Base-by-base conservation (phyloP, 2,888 invertebrate genomes). In the Melieria picta region DNA sequence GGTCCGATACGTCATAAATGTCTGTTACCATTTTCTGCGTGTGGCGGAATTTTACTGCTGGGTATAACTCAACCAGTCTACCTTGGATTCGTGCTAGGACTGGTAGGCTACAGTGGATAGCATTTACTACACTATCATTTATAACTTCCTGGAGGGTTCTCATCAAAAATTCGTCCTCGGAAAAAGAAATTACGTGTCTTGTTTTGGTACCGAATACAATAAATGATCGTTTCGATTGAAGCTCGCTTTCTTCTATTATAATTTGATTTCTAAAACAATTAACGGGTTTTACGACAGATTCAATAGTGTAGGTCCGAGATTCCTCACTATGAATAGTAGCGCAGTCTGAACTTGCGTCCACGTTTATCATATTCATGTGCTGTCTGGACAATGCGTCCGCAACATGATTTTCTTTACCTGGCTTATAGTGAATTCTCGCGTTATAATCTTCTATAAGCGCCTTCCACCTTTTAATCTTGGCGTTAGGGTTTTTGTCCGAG, bases 241-340 rank as follows among this genome's bases (percentile, higher is more conserved):
- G 16, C 50, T 30, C 45, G 1, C 69, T 52, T 60, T 74, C 72
- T 48, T 77, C 72, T 9, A 78, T 55, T 11, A 79, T 45, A 10
- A 78, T 76, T 43, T 77, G 75, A 11, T 79, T 77, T 65, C 66
- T 62, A 42, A 76, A 79, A 45, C 76, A 75, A 45, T 78, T 78
- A 7, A 77, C 42, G 5, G 77, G 77, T n/a, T 76, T 78, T 3
- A 77, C 75, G n/a, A 71, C 73, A 11, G 74, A 46, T 42, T 76
- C 74, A 50, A 75, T 75, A 9, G 71, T 75, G 56, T 76, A 74
- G 0, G 76, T 74, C 7, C 76, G 52, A 10, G 76, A 75, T 11
- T 58, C 16, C 13, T 73, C 70, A n/a, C 74, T 75, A 48, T 74
- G 56, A 5, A 73, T 55, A 9, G 66, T 66, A 7, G 50, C 63